These are phyloP conservation scores for Phrynosoma platyrhinos DNA, from an alignment of 2,113 vertebrate species.

Conservation along the genomic window DNA sequence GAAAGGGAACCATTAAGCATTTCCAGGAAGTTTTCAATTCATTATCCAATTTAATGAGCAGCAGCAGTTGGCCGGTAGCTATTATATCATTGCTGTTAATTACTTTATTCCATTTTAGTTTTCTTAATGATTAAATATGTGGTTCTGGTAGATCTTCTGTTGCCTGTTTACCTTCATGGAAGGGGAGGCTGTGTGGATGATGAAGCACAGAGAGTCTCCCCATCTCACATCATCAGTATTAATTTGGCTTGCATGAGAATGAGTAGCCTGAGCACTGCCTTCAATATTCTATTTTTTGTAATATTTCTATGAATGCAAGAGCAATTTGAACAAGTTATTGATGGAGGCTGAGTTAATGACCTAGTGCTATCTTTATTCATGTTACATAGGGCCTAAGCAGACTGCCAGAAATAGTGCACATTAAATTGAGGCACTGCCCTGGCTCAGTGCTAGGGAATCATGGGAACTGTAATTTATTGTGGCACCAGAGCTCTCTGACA, in stretches of 20 bases:
- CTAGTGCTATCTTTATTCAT: constrained; percentile 34
- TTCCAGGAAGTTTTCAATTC: constrained; percentile 34
- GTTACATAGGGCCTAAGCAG: too few relatives aligned
- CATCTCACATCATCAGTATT: neutral
- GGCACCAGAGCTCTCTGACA: too few relatives aligned
- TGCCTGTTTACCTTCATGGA: neutral
- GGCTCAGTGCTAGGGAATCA: too few relatives aligned
- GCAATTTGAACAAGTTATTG: constrained; percentile 16
- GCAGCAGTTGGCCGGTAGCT: neutral
- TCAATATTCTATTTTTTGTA: constrained; percentile 23
- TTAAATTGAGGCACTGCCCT: too few relatives aligned
- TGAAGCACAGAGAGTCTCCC: constrained; percentile 35
- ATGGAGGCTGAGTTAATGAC: constrained; percentile 30
- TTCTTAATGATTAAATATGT: constrained; percentile 36
- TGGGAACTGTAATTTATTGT: too few relatives aligned
- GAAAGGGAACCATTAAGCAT: constrained; percentile 14
- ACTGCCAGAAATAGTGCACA: too few relatives aligned
- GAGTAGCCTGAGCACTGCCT: neutral
- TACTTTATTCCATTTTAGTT: constrained; percentile 11
- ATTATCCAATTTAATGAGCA: constrained; percentile 38
- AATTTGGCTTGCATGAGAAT: neutral
- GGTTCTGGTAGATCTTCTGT: constrained; percentile 1
- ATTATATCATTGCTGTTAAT: constrained; percentile 8
- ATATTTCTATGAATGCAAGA: neutral
- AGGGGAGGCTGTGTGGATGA: neutral